Evolutionary conservation across 2,888 invertebrate genomes (phyloP).

Genomic region (Gymnosoma rotundatum): DNA sequence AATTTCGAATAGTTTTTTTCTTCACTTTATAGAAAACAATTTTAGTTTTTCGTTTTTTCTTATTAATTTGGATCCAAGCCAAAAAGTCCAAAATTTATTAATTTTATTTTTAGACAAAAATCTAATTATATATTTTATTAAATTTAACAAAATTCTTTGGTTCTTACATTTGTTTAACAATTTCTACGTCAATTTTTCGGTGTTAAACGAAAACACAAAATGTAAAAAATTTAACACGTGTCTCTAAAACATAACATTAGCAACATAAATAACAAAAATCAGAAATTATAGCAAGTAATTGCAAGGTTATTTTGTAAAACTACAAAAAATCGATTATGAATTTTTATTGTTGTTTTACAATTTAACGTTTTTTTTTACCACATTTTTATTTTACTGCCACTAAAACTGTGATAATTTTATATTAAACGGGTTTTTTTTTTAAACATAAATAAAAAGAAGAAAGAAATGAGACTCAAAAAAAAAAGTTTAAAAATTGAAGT

Average conservation of each 20-base stretch:
- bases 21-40: too few species aligned
- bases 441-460: neutral
- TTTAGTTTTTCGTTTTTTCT: neutral
- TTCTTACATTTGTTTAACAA: neutral
- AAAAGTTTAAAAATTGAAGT: neutral
- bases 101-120: neutral
- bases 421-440: neutral
- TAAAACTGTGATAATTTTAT: slow-evolving; percentile 19
- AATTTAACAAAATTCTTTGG: neutral
- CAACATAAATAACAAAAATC: neutral
- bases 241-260: neutral
- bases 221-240: neutral
- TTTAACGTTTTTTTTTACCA: too few species aligned
- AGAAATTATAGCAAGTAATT: neutral
- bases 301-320: slow-evolving; percentile 23
- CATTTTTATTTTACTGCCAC: too few species aligned
- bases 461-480: neutral
- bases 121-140: neutral
- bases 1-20: too few species aligned
- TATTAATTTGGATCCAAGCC: slow-evolving; percentile 13
- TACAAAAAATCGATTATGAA: neutral
- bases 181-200: neutral
- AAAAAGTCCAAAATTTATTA: slow-evolving; percentile 2
- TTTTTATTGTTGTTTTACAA: slow-evolving; percentile 1
- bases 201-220: too few species aligned